A percentile compares a stretch with the other conserved stretches of the same genome.
Evolutionary conservation across 1,140 invertebrate genomes (phyloP).

Genomic region (Colletes gigas): DNA sequence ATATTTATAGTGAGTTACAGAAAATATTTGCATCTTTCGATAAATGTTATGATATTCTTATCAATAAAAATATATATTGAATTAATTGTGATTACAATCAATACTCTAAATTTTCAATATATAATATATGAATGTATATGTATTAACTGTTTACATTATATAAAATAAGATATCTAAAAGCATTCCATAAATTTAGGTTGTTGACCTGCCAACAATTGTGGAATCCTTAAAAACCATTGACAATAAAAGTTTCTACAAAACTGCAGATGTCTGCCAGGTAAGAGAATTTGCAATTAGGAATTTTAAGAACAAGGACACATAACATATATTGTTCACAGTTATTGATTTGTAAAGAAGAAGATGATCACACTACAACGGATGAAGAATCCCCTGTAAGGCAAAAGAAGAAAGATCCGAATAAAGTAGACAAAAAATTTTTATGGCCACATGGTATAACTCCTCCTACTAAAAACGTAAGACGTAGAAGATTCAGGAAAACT

Average conservation of each 20-base stretch:
- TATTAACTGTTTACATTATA: constrained; percentile 4
- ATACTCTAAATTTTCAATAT: not conserved
- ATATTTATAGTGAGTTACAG: too few relatives aligned
- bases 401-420: constrained; percentile 94
- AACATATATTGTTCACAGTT: constrained; percentile 80
- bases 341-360: constrained; percentile 92
- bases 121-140: not conserved
- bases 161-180: constrained; percentile 35
- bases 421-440: constrained; percentile 96
- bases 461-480: constrained; percentile 96
- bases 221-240: constrained; percentile 98
- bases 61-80: too few relatives aligned
- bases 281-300: not conserved
- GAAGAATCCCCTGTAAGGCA: constrained; percentile 92
- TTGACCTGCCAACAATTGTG: constrained; percentile 96
- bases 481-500: constrained; percentile 96
- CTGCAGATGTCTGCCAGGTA: constrained; percentile 96
- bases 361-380: constrained; percentile 88
- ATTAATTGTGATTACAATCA: too few relatives aligned
- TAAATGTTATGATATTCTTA: too few relatives aligned
- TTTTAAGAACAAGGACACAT: not conserved
- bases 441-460: constrained; percentile 97
- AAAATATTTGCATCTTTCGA: too few relatives aligned
- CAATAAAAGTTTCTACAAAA: constrained; percentile 98
- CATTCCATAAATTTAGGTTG: constrained; percentile 82